Percentiles rank a stretch among this genome's conserved stretches.
phyloP scores from a whole-genome alignment of 2,113 vertebrate species.

The Etheostoma cragini region DNA sequence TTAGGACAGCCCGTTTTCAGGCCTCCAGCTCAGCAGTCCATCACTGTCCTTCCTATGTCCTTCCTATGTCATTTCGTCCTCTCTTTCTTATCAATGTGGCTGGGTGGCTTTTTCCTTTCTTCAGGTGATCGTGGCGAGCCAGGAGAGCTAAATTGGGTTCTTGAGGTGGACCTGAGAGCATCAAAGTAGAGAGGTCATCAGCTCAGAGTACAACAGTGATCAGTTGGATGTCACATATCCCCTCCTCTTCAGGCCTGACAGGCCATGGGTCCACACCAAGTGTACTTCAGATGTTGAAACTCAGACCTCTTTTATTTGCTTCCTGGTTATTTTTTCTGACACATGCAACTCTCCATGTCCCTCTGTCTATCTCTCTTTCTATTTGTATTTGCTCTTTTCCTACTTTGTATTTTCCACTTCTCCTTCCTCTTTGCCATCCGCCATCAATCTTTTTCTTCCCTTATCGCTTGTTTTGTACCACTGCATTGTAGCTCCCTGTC shows the following conservation, averaged over 20 bases:
- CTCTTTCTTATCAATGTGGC: conserved; percentile 18
- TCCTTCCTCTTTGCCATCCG: conserved; percentile 19
- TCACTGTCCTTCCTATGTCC: conserved; percentile 48
- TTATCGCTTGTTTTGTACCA: conserved; percentile 22
- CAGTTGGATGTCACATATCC: conserved; percentile 49
- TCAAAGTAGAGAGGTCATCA: conserved; percentile 46
- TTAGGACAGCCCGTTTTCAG: conserved; percentile 60
- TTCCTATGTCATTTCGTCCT: conserved; percentile 45
- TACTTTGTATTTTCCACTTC: conserved; percentile 1
- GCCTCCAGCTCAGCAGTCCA: conserved; percentile 51
- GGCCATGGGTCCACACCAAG: conserved; percentile 20
- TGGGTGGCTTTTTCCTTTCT: conserved; percentile 36
- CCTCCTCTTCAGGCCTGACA: conserved; percentile 30
- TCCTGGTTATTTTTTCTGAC: conserved; percentile 16
- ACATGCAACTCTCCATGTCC: neutral
- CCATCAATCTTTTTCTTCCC: conserved; percentile 23
- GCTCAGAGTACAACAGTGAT: conserved; percentile 48
- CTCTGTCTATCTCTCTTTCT: conserved; percentile 27
- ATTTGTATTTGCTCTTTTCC: conserved; percentile 6
- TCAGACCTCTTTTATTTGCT: conserved; percentile 14
- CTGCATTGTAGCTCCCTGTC: neutral
- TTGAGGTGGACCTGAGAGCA: conserved; percentile 35
- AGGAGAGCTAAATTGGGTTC: conserved; percentile 49
- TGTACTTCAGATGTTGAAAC: conserved; percentile 35
- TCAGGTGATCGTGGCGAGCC: conserved; percentile 26